Evolutionary conservation across 2,888 invertebrate genomes (phyloP), one percentile per base, ranked within the genome.

Genomic region (Mesoligia furuncula): DNA sequence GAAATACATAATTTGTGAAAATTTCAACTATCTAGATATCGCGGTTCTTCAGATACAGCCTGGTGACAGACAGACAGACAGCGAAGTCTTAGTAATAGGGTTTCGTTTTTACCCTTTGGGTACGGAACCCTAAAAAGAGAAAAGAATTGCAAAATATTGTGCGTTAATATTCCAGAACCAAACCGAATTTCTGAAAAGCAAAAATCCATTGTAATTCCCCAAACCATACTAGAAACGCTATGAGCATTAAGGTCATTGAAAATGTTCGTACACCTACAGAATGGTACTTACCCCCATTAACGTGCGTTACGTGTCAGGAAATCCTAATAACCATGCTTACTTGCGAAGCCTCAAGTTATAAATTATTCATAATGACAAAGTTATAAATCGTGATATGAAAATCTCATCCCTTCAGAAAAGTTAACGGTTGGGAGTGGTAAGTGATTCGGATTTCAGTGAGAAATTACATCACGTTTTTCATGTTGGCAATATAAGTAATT

Each of bases 351-450:
- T 69, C 36, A 51, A 68, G 68, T 48, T 61, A 84, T 84, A 84
- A 84, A 85, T 85, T 85, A 85, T 85, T 85, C 84, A 85, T 86
- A 80, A 83, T 83, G 68, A 86, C 80, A 54, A 83, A 86, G 86
- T 76, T 86, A 86, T 83, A 84, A 86, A 86, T 83, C 80, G 79
- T 83, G 84, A 79, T 68, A 59, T 31, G 80, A 61, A 75, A 84
- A 84, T 84, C 83, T 84, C 74, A 84, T 73, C 75, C 75, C 59
- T 64, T 6, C 42, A 11, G 68, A 36, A 54, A 77, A 81, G 73
- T 78, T 84, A 79, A 74, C 48, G 72, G 66, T n/a, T 65, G 54
- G 57, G 69, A 77, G 62, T 76, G 68, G 45, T 62, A 73, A 66
- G 81, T 81, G 62, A 85, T 85, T 85, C 68, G 74, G 65, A 42